Evolutionary conservation across 2,888 invertebrate species (phyloP).

Genomic region (Eutolmus rufibarbis): DNA sequence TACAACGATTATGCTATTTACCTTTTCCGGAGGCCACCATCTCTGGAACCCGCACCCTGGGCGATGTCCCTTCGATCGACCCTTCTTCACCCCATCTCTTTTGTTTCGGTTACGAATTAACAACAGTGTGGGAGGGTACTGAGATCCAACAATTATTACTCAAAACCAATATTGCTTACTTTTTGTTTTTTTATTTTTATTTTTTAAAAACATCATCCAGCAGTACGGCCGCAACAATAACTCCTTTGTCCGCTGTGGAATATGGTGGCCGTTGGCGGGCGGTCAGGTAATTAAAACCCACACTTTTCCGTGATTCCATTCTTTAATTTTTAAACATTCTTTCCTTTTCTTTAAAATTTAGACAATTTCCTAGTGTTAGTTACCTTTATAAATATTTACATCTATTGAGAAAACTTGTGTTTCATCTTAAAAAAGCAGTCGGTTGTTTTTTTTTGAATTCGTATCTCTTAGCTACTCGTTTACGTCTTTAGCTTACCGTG

Average conservation of each 20-base stretch:
- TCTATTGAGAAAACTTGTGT: constrained; percentile 2
- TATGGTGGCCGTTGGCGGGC: background rate
- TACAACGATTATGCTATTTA: constrained; percentile 25
- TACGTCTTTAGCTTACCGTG: background rate
- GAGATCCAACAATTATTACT: background rate
- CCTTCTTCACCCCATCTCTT: background rate
- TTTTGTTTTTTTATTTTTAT: background rate
- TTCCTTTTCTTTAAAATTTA: constrained; percentile 15
- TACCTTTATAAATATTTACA: constrained; percentile 27
- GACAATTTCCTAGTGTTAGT: background rate
- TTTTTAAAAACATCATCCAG: background rate
- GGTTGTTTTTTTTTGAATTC: background rate
- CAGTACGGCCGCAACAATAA: background rate
- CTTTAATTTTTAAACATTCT: constrained; percentile 33
- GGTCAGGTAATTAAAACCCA: background rate
- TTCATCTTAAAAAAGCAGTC: constrained; percentile 34
- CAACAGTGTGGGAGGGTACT: background rate
- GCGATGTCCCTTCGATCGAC: background rate
- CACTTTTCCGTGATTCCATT: background rate
- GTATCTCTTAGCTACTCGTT: background rate
- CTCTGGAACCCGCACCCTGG: constrained; percentile 1
- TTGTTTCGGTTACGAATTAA: background rate
- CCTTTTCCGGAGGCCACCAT: constrained; percentile 1
- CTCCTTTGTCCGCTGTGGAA: background rate
- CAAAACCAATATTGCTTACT: background rate